These are phyloP conservation scores for Porites cylindrica DNA, from an alignment of 92 coral and sea anemone genomes.

Conservation along the genomic window DNA sequence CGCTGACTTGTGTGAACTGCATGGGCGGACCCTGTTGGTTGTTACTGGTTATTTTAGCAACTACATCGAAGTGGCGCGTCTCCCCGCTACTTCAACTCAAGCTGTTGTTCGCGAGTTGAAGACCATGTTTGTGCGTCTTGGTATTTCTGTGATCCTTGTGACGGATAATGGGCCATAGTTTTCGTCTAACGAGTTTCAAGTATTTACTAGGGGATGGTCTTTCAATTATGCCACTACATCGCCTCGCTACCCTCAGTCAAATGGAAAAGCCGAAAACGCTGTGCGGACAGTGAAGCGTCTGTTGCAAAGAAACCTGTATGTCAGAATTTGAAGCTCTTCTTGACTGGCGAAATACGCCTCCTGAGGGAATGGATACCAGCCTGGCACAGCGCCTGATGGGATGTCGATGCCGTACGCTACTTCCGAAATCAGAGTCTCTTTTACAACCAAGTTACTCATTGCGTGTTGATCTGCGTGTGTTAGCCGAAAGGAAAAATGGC, in stretches of 20 bases:
- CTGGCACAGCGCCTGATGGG: slow-evolving; percentile 51
- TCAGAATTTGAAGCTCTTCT: too few relatives aligned
- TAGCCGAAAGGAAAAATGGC: too few relatives aligned
- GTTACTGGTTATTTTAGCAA: slow-evolving; percentile 3
- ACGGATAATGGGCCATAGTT: neutral
- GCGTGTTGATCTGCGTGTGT: too few relatives aligned
- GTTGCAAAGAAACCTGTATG: slow-evolving; percentile 14
- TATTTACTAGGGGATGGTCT: slow-evolving; percentile 35
- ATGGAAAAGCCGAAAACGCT: too few relatives aligned
- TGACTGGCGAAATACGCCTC: slow-evolving; percentile 18
- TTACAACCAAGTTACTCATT: slow-evolving; percentile 47
- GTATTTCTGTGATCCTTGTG: slow-evolving; percentile 39
- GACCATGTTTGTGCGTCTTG: too few relatives aligned
- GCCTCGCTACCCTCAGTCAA: too few relatives aligned
- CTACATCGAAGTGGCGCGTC: slow-evolving; percentile 24
- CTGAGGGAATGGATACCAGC: slow-evolving; percentile 34
- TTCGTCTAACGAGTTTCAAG: slow-evolving; percentile 26
- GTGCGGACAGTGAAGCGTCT: slow-evolving; percentile 33
- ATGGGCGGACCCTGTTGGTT: slow-evolving; percentile 52
- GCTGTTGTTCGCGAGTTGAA: too few relatives aligned
- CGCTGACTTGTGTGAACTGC: slow-evolving; percentile 1
- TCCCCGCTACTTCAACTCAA: slow-evolving; percentile 7
- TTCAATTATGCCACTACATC: slow-evolving; percentile 36
- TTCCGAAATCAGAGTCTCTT: slow-evolving; percentile 41
- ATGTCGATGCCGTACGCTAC: slow-evolving; percentile 39